Evolutionary conservation across 2,113 vertebrate species (phyloP).

Genomic region (Polypterus senegalus): DNA sequence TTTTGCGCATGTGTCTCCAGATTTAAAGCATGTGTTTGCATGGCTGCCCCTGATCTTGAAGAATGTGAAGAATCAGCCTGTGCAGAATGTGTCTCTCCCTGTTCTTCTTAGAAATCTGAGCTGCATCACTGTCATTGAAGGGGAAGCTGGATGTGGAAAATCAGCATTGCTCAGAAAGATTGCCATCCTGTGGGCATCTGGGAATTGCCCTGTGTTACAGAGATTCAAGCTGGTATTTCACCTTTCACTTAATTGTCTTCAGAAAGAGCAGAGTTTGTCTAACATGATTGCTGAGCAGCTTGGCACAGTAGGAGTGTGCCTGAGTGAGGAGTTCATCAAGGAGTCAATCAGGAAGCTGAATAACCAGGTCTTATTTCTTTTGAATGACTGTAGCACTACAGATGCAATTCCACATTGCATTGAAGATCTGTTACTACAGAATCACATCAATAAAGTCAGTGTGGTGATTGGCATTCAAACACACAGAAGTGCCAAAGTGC

Average conservation of each 20-base stretch:
- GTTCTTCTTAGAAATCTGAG: slow-evolving; percentile 23
- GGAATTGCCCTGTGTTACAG: slow-evolving; percentile 28
- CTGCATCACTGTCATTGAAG: slow-evolving; percentile 31
- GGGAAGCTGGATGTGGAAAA: slow-evolving; percentile 35
- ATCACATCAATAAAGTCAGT: slow-evolving; percentile 20
- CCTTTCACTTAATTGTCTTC: slow-evolving; percentile 20
- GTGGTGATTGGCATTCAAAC: slow-evolving; percentile 23
- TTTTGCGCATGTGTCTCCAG: slow-evolving; percentile 4
- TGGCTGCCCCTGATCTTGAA: slow-evolving; percentile 26
- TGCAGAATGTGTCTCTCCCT: slow-evolving; percentile 18
- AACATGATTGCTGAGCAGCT: slow-evolving; percentile 22
- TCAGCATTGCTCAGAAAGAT: slow-evolving; percentile 28
- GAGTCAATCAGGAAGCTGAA: slow-evolving; percentile 17
- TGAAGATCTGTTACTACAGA: slow-evolving; percentile 26
- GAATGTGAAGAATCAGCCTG: slow-evolving; percentile 15
- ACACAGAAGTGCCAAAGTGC: slow-evolving; percentile 15
- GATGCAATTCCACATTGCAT: slow-evolving; percentile 10
- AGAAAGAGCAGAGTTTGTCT: slow-evolving; percentile 19
- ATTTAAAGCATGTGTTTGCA: slow-evolving; percentile 20
- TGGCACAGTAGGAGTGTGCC: background rate
- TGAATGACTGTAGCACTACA: slow-evolving; percentile 27
- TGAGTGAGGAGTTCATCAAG: slow-evolving; percentile 23
- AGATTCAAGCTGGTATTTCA: slow-evolving; percentile 39
- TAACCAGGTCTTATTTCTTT: slow-evolving; percentile 27
- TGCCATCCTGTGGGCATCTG: slow-evolving; percentile 35